Conservation (phyloP, 2,888 invertebrate species). For the Serripes groenlandicus region DNA sequence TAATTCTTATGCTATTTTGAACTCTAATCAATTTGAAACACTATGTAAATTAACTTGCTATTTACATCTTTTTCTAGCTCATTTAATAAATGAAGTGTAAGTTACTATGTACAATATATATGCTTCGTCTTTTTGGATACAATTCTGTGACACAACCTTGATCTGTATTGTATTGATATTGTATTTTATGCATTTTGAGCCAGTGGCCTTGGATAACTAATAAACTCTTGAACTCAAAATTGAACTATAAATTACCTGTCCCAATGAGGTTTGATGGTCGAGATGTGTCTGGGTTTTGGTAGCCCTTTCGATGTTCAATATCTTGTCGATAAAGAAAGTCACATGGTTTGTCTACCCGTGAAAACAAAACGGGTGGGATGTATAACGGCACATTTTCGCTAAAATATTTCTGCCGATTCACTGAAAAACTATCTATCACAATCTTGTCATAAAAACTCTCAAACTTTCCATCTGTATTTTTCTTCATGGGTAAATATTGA, state of each 20-base stretch:
- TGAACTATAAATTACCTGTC: constrained; percentile 78
- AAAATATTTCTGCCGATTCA: constrained; percentile 88
- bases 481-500: constrained; percentile 93
- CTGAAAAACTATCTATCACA: constrained; percentile 64
- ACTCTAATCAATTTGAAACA: too few relatives aligned
- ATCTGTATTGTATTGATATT: too few relatives aligned
- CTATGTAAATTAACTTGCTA: too few relatives aligned
- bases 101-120: too few relatives aligned
- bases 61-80: too few relatives aligned
- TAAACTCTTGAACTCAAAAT: too few relatives aligned
- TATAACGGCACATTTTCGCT: constrained; percentile 89
- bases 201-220: too few relatives aligned
- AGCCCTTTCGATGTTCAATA: constrained; percentile 68
- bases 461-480: constrained; percentile 73
- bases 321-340: constrained; percentile 83
- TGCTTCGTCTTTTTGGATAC: too few relatives aligned
- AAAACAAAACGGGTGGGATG: constrained; percentile 92
- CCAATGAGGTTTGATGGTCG: constrained; percentile 78
- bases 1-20: too few relatives aligned
- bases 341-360: constrained; percentile 90
- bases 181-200: too few relatives aligned
- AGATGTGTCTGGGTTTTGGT: constrained; percentile 67
- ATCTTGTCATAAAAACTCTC: constrained; percentile 75
- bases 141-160: too few relatives aligned
- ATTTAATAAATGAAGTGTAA: too few relatives aligned